Conservation (phyloP, 2,113 vertebrate genomes). For the Entosphenus tridentatus region DNA sequence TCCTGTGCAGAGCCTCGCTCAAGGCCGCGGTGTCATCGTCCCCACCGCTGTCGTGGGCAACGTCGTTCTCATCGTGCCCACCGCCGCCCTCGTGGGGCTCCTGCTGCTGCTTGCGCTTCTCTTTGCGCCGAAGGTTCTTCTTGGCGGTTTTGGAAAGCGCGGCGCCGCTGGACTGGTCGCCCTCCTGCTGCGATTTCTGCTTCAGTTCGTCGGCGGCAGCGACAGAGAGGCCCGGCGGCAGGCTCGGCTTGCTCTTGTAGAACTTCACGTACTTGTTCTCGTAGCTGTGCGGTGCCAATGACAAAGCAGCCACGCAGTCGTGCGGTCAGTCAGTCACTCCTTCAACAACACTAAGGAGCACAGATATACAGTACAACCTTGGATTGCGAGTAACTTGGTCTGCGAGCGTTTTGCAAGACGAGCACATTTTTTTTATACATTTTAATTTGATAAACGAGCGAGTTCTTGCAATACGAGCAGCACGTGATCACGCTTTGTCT, state of each 20-base stretch:
- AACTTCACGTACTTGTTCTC: slow-evolving; percentile 95
- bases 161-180: slow-evolving; percentile 15
- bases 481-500: too few relatives aligned
- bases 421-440: too few relatives aligned
- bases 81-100: slow-evolving; percentile 11
- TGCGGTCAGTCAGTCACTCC: too few relatives aligned
- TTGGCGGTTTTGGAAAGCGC: slow-evolving; percentile 58
- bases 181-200: slow-evolving; percentile 20
- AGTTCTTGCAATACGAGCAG: too few relatives aligned
- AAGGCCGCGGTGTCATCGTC: neutral
- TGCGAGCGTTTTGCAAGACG: too few relatives aligned
- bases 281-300: slow-evolving; percentile 30
- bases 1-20: neutral
- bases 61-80: slow-evolving; percentile 21
- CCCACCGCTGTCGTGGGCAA: neutral
- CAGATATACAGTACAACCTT: too few relatives aligned
- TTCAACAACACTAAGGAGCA: too few relatives aligned
- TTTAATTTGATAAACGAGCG: too few relatives aligned
- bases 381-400: too few relatives aligned
- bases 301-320: slow-evolving; percentile 8
- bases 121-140: slow-evolving; percentile 72
- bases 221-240: slow-evolving; percentile 50
- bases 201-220: slow-evolving; percentile 17
- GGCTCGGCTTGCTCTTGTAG: slow-evolving; percentile 71
- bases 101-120: slow-evolving; percentile 48